Evolutionary conservation across 2,797 vertebrate species (phyloP).

Genomic region (Iguana delicatissima): DNA sequence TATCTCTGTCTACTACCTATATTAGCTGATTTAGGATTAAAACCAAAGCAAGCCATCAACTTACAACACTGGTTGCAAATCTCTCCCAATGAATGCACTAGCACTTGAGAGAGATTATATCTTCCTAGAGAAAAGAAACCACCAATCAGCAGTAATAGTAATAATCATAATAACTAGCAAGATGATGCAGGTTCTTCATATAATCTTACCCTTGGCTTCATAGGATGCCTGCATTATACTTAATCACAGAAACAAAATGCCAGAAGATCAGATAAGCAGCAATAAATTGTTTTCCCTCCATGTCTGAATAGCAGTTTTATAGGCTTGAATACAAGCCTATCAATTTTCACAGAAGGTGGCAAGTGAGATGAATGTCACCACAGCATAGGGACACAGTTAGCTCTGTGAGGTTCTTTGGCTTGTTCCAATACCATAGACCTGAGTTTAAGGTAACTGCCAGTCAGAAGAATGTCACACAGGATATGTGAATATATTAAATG

Average conservation of each 20-base stretch:
- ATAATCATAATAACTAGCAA: conserved; percentile 48
- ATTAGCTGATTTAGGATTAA: conserved; percentile 8
- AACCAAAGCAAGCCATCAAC: conserved; percentile 15
- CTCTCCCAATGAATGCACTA: conserved; percentile 42
- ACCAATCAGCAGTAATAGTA: conserved; percentile 53
- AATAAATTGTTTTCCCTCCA: conserved; percentile 46
- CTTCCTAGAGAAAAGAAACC: conserved; percentile 24
- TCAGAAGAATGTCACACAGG: background rate
- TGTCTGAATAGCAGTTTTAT: conserved; percentile 32
- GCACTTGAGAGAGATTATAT: conserved; percentile 24
- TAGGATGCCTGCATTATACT: conserved; percentile 25
- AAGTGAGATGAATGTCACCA: background rate
- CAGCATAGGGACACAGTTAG: conserved; percentile 1
- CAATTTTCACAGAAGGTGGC: conserved; percentile 40
- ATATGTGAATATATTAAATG: background rate
- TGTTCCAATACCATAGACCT: background rate
- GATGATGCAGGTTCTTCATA: conserved; percentile 35
- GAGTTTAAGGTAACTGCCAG: background rate
- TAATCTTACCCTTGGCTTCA: conserved; percentile 54
- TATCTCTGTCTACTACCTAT: too few relatives aligned
- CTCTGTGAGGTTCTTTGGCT: conserved; percentile 17
- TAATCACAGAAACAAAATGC: conserved; percentile 35
- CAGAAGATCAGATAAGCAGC: conserved; percentile 50
- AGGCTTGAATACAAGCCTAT: conserved; percentile 27
- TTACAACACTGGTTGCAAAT: background rate